Percentiles rank a stretch among this genome's conserved stretches.
Conservation (phyloP, 2,888 invertebrate genomes). For the Carterocephalus palaemon region DNA sequence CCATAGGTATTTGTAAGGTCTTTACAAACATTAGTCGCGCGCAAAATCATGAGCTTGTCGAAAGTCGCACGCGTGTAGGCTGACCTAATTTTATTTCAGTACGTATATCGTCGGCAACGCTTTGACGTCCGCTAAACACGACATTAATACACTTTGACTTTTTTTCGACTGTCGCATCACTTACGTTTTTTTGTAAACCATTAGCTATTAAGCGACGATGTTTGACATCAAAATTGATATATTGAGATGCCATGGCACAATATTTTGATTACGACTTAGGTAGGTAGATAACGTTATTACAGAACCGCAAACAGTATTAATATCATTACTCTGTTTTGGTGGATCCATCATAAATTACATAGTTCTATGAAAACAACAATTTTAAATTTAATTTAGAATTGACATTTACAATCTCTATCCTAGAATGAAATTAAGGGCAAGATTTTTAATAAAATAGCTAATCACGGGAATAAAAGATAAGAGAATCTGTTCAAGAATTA, state of each 20-base stretch:
- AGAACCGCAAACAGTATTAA: conserved; percentile 17
- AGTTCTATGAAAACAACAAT: too few species aligned
- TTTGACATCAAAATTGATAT: conserved; percentile 68
- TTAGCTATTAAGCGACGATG: conserved; percentile 71
- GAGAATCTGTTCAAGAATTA: too few species aligned
- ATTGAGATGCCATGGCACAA: conserved; percentile 48
- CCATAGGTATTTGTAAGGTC: too few species aligned
- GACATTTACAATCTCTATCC: too few species aligned
- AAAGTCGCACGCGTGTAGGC: conserved; percentile 42
- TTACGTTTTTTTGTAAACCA: conserved; percentile 70
- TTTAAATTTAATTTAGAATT: not conserved
- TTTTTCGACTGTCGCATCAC: conserved; percentile 74
- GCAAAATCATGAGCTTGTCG: not conserved
- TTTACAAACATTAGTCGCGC: too few species aligned
- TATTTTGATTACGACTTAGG: conserved; percentile 36
- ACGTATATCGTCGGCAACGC: conserved; percentile 50
- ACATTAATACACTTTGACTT: conserved; percentile 72
- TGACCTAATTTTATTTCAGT: conserved; percentile 60
- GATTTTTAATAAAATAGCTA: too few species aligned
- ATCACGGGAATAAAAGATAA: too few species aligned
- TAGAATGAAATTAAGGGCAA: too few species aligned
- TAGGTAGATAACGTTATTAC: conserved; percentile 38
- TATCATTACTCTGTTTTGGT: too few species aligned
- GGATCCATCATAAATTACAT: too few species aligned
- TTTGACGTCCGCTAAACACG: conserved; percentile 76